These are phyloP conservation scores for Drosophila kurseongensis DNA, from an alignment of 1,140 invertebrate species.

Conservation along the genomic window DNA sequence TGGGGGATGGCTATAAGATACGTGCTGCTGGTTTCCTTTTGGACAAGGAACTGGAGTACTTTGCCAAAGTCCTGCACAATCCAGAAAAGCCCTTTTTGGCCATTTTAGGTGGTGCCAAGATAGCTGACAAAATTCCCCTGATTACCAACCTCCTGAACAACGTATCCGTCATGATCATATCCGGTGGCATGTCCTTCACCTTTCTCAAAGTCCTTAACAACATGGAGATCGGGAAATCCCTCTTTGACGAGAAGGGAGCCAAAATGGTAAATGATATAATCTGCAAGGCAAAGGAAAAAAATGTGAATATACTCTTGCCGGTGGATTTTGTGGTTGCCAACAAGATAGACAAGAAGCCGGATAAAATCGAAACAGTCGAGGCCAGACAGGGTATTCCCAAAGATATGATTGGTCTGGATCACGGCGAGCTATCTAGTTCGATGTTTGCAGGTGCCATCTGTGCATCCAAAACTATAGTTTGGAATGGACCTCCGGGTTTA, in stretches of 20 bases:
- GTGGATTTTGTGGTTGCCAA: constrained; percentile 97
- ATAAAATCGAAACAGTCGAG: constrained; percentile 90
- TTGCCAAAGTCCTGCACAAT: constrained; percentile 98
- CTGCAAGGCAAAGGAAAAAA: constrained; percentile 95
- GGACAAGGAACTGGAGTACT: constrained; percentile 98
- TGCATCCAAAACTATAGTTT: constrained; percentile 97
- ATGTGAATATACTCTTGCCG: constrained; percentile 97
- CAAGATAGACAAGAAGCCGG: constrained; percentile 96
- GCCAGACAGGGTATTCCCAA: constrained; percentile 92
- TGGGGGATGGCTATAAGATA: constrained; percentile 94
- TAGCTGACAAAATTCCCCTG: constrained; percentile 99
- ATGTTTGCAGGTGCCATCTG: constrained; percentile 92
- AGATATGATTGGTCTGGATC: constrained; percentile 96
- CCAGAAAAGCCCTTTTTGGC: constrained; percentile 98
- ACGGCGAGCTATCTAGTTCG: constrained; percentile 93
- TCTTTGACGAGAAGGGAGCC: constrained; percentile 97
- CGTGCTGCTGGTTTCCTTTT: constrained; percentile 97
- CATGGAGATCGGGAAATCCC: constrained; percentile 97
- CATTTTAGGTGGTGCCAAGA: constrained; percentile 99
- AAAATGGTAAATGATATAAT: constrained; percentile 96
- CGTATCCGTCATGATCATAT: constrained; percentile 99
- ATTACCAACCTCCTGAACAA: constrained; percentile 99
- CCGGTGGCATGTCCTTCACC: constrained; percentile 99
- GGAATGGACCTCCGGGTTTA: constrained; percentile 99
- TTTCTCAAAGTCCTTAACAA: constrained; percentile 96